Evolutionary conservation across 2,113 vertebrate genomes (phyloP), one percentile per base, ranked within the genome.

Genomic region (Boulengeromyrus knoepffleri): DNA sequence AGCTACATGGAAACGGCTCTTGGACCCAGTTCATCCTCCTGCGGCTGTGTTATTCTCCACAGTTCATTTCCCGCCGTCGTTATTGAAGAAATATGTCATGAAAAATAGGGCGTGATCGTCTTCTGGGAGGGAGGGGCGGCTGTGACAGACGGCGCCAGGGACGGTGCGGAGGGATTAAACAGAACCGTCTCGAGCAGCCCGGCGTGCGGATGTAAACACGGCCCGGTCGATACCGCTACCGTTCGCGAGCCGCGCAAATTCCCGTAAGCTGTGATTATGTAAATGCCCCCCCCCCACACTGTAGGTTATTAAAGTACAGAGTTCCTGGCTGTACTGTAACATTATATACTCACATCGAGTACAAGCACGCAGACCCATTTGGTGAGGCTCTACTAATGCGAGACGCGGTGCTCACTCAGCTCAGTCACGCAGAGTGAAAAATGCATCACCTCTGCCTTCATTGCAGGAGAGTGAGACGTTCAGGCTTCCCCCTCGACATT

Each of bases 271-370:
- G 85, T 56, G 15, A 53, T 87, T 36, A 87, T 87, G 49, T 87
- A 39, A 31, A 39, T 87, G n/a, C 47, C 8, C 8, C 21, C n/a
- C 15, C 31, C n/a, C 27, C 50, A 5, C 5, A 21, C 19, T 66
- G 53, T 50, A 89, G 47, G 88, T 89, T 87, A 83, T 85, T 49
- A 53, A 77, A 90, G 89, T 53, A 19, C 74, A 89, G 19, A n/a
- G 21, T 85, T 42, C 85, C 21, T n/a, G 39, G 3, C 39, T 10
- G 80, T n/a, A 24, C 8, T 46, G 83, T 47, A 85, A 39, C 27
- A 46, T 85, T 86, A 86, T n/a, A 86, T 31, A 27, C 52, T 88
- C 36, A 88, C 7, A 88, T 62, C 9, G 1, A n/a, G 21, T 45
- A 39, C 24, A 45, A 62, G 10, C 19, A 27, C 0, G 39, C 21